phyloP scores from a whole-genome alignment of 2,797 vertebrate genomes.

The Lagocephalus sceleratus region DNA sequence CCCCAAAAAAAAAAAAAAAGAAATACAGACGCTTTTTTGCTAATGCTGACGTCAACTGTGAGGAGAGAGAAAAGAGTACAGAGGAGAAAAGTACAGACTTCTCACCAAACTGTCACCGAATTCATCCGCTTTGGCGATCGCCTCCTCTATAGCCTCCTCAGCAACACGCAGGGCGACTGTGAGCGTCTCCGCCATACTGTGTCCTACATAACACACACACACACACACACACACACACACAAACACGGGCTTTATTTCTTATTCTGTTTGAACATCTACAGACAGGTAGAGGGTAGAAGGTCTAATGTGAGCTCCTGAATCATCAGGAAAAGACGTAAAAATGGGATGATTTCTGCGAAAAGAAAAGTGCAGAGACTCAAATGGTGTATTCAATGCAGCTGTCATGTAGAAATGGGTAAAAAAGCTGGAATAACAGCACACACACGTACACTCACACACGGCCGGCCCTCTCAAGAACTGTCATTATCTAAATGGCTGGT shows the following conservation, averaged over 20 bases:
- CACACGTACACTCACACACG: background rate
- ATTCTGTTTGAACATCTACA: no score
- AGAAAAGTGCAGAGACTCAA: no score
- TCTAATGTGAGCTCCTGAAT: no score
- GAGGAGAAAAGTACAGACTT: background rate
- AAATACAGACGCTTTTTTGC: slow-evolving; percentile 41
- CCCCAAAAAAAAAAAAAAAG: no score
- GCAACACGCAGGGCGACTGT: slow-evolving; percentile 93
- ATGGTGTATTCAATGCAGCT: no score
- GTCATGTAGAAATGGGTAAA: no score
- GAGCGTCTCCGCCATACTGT: slow-evolving; percentile 95
- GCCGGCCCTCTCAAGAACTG: slow-evolving; percentile 11
- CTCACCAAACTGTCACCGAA: slow-evolving; percentile 92
- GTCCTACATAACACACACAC: slow-evolving; percentile 74
- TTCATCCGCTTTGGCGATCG: slow-evolving; percentile 91
- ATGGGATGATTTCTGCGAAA: no score
- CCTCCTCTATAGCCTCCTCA: slow-evolving; percentile 97
- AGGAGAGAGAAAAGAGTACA: slow-evolving; percentile 1
- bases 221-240: slow-evolving; percentile 1
- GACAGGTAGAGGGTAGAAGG: no score
- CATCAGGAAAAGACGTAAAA: no score
- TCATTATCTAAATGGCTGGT: slow-evolving; percentile 37
- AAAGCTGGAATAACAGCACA: background rate
- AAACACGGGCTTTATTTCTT: no score
- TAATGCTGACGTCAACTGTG: slow-evolving; percentile 31